Evolutionary conservation across 2,113 vertebrate species (phyloP), one percentile per base, ranked within the genome.

Genomic region (Meleagris gallopavo): DNA sequence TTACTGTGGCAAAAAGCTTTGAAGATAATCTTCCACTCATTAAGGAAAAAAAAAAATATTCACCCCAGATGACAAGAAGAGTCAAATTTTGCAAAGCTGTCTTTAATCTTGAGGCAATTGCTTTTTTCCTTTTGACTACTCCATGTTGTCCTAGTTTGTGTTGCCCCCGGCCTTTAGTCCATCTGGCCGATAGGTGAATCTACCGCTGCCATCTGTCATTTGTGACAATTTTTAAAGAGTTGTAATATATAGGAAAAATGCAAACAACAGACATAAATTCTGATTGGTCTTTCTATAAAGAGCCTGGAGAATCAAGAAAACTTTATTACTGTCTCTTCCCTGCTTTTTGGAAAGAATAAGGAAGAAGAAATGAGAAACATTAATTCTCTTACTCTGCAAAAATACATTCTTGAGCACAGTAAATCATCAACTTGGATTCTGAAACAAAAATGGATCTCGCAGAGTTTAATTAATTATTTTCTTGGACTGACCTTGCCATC

Each of bases 131-230:
- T 71, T 52, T 83, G 45, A 85, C 32, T 94, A 74, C 25, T 74
- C 25, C 43, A 8, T 55, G 25, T 43, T 86, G 60, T 50, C 67
- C 82, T 75, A 86, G 24, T 65, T 90, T 78, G 45, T 38, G 46
- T 80, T 2, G 0, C 55, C 24, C 11, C 27, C 79, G 55, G 60
- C 27, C 79, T 83, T 30, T 46, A 48, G 46, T 75, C 71, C 64
- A 70, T 74, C 76, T 94, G 83, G 74, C 32, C 80, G 54, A 48
- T 18, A 76, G 84, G 80, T 95, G 73, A 94, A 61, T 36, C 57
- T 66, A 50, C 71, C 38, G 60, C 65, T 88, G 40, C 77, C 69
- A 55, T 80, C 80, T 76, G 52, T 79, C 38, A 90, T 36, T 64
- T 88, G 38, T 72, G 77, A 79, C 55, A 52, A 55, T 80, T 82